A percentile compares a stretch with the other conserved stretches of the same genome.
These are phyloP conservation scores for Knipowitschia caucasica DNA, from an alignment of 2,797 vertebrate species.

Conservation along the genomic window DNA sequence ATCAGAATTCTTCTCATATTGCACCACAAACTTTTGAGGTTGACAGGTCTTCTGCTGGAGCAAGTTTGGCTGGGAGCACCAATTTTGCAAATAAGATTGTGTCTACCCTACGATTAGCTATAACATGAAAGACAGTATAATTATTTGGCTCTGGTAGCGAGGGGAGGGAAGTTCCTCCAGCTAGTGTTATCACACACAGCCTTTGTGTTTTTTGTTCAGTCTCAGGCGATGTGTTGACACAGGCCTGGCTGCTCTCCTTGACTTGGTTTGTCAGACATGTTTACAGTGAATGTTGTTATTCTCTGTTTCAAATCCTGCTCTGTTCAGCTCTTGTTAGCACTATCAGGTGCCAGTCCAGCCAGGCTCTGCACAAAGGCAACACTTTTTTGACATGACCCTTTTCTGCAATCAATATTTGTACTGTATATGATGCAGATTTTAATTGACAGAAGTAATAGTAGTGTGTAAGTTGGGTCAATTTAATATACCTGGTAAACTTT, in stretches of 20 bases:
- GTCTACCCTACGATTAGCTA: constrained; percentile 38
- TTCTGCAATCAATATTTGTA: constrained; percentile 59
- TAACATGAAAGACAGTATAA: constrained; percentile 40
- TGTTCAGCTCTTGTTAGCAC: constrained; percentile 42
- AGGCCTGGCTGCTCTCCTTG: constrained; percentile 56
- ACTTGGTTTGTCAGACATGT: constrained; percentile 61
- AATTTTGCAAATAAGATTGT: constrained; percentile 50
- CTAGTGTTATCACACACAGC: constrained; percentile 45
- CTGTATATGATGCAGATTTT: constrained; percentile 57
- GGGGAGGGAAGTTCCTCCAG: constrained; percentile 40
- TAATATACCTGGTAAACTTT: constrained; percentile 76
- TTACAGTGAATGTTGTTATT: constrained; percentile 50
- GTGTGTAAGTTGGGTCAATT: constrained; percentile 69
- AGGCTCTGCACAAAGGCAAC: constrained; percentile 43
- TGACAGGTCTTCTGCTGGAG: constrained; percentile 41
- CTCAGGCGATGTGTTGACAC: constrained; percentile 54
- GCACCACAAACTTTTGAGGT: constrained; percentile 22
- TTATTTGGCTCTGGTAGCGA: constrained; percentile 31
- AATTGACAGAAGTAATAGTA: constrained; percentile 47
- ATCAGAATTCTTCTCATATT: constrained; percentile 42
- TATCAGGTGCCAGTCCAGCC: constrained; percentile 47
- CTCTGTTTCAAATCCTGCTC: constrained; percentile 54
- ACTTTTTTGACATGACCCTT: constrained; percentile 41
- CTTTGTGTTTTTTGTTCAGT: constrained; percentile 60
- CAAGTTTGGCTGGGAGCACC: constrained; percentile 31